Conservation (phyloP, 2,113 vertebrate genomes). For the Nyctibius bracteatus region DNA sequence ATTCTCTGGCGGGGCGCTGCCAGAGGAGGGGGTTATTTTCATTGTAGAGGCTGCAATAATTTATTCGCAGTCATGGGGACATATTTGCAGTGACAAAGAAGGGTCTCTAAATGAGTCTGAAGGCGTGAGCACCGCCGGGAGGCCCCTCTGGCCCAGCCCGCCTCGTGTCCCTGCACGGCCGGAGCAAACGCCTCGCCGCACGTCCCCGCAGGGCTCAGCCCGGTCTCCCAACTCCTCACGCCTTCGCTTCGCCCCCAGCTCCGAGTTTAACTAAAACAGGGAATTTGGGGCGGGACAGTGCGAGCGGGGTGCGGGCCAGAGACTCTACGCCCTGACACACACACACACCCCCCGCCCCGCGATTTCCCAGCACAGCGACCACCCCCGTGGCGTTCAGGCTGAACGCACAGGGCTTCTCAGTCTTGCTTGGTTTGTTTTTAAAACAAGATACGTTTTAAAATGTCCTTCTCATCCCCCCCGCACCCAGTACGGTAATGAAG, state of each 20-base stretch:
- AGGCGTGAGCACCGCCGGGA: background rate
- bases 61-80: conserved; percentile 39
- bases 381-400: background rate
- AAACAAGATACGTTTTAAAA: background rate
- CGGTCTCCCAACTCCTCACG: background rate
- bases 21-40: conserved; percentile 13
- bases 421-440: background rate
- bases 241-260: background rate
- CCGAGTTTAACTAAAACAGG: background rate
- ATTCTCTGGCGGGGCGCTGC: background rate
- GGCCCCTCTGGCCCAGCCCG: background rate
- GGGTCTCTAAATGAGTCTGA: background rate
- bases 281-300: background rate
- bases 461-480: background rate
- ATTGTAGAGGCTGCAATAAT: conserved; percentile 37
- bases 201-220: background rate
- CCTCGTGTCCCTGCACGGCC: background rate
- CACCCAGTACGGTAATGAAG: background rate
- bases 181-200: background rate
- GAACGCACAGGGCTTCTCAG: background rate
- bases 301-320: background rate
- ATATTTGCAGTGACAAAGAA: conserved; percentile 61
- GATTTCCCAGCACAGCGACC: background rate
- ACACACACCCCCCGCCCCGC: no score
- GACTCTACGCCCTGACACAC: background rate